phyloP scores from a whole-genome alignment of 2,113 vertebrate genomes.

The Pollimyrus isidori region DNA sequence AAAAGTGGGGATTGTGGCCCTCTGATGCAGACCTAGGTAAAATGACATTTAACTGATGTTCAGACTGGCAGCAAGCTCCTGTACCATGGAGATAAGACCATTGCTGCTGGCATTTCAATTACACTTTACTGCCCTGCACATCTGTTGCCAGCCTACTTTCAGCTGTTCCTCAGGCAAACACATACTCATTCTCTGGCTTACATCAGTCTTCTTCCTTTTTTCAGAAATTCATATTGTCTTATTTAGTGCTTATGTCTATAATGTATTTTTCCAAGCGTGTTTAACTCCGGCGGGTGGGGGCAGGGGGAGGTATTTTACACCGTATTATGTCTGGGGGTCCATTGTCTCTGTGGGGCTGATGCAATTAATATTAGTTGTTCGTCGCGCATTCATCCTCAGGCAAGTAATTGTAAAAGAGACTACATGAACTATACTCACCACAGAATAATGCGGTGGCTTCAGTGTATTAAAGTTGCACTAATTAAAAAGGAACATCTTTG shows the following conservation, averaged over 20 bases:
- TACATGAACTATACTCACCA: background rate
- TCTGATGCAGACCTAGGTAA: constrained; percentile 74
- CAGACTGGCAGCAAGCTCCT: constrained; percentile 72
- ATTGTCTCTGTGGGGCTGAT: constrained; percentile 28
- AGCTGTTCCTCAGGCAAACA: constrained; percentile 66
- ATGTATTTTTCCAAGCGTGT: constrained; percentile 55
- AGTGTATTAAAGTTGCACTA: background rate
- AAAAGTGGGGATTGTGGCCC: constrained; percentile 64
- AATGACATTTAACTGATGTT: constrained; percentile 79
- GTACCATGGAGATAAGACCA: constrained; percentile 72
- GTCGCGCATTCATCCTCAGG: constrained; percentile 14
- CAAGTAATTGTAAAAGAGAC: constrained; percentile 18
- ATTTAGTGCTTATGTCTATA: constrained; percentile 53
- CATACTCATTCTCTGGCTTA: constrained; percentile 60
- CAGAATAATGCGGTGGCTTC: background rate
- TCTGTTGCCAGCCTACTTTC: constrained; percentile 71
- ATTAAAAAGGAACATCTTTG: background rate
- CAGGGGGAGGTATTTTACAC: constrained; percentile 23
- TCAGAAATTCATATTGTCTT: constrained; percentile 61
- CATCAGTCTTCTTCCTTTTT: constrained; percentile 47
- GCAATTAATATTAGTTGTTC: constrained; percentile 24
- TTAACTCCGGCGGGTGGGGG: constrained; percentile 44
- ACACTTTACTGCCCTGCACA: constrained; percentile 75
- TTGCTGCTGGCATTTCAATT: constrained; percentile 78
- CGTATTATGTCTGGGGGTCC: constrained; percentile 23